Percentiles rank a stretch among this genome's conserved stretches.
Evolutionary conservation across 92 coral and sea anemone genomes (phyloP).

Genomic region (Siderastrea siderea): DNA sequence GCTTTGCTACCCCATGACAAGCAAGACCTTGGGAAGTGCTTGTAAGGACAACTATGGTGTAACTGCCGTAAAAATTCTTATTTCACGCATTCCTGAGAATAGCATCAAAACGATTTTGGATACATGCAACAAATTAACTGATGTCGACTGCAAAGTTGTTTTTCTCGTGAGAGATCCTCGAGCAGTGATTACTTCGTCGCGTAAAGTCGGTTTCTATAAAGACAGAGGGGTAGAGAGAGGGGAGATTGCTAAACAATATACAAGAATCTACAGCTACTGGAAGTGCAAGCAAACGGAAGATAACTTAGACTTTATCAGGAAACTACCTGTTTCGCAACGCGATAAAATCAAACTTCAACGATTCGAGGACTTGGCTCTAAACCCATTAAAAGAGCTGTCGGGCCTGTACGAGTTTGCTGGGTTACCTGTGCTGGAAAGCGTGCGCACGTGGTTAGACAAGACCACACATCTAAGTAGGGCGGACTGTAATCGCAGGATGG

Average conservation of each 20-base stretch:
- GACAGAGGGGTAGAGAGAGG: not conserved
- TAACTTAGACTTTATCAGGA: conserved; percentile 31
- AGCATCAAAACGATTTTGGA: conserved; percentile 11
- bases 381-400: conserved; percentile 23
- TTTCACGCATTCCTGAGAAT: conserved; percentile 19
- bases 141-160: conserved; percentile 33
- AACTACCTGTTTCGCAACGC: not conserved
- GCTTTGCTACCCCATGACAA: conserved; percentile 35
- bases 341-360: conserved; percentile 20
- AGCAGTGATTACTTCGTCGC: conserved; percentile 39
- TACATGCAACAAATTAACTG: not conserved
- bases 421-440: conserved; percentile 26
- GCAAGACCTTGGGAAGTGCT: conserved; percentile 6
- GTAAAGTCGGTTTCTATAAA: conserved; percentile 11
- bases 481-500: not conserved
- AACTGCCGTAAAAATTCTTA: conserved; percentile 35
- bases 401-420: conserved; percentile 33
- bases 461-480: conserved; percentile 10
- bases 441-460: conserved; percentile 21
- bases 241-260: not conserved
- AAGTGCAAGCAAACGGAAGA: conserved; percentile 33
- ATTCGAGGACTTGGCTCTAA: conserved; percentile 39
- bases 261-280: conserved; percentile 16
- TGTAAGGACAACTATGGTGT: conserved; percentile 15
- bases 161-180: conserved; percentile 48